These are phyloP conservation scores for Aurelia aurita complex sp. Pacific DNA, from an alignment of 30 jellyfish, hydroid and myxozoan species.

Conservation along the genomic window DNA sequence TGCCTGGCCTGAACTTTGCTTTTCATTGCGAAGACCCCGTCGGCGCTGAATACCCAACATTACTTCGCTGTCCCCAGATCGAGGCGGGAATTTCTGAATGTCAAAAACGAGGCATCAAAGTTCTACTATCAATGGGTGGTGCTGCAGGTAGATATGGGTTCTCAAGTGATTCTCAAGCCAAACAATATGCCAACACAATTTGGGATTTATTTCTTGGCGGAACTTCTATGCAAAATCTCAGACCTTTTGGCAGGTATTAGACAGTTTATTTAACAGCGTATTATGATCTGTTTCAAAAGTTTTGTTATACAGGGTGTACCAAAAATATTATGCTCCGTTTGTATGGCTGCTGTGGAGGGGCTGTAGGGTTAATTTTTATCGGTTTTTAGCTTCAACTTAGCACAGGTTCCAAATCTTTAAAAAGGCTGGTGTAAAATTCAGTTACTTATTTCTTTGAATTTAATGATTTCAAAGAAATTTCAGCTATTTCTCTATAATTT, in stretches of 20 bases:
- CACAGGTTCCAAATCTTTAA: too few species aligned
- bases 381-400: too few species aligned
- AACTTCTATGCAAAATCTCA: constrained; percentile 38
- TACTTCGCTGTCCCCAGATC: constrained; percentile 84
- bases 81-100: constrained; percentile 88
- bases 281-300: too few species aligned
- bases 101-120: constrained; percentile 90
- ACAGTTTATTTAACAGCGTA: too few species aligned
- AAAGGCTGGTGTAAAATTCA: too few species aligned
- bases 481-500: too few species aligned
- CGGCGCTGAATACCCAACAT: constrained; percentile 79
- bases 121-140: constrained; percentile 95
- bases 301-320: too few species aligned
- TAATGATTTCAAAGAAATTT: too few species aligned
- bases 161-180: constrained; percentile 81
- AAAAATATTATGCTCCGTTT: too few species aligned
- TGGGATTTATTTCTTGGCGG: constrained; percentile 94
- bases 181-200: constrained; percentile 78
- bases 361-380: too few species aligned
- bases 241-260: constrained; percentile 95
- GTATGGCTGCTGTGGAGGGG: too few species aligned
- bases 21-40: constrained; percentile 95
- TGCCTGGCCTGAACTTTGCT: constrained; percentile 98
- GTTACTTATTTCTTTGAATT: too few species aligned
- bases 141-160: constrained; percentile 97